These are phyloP conservation scores for Atlantisia rogersi DNA, from an alignment of 2,113 vertebrate genomes.

Conservation along the genomic window DNA sequence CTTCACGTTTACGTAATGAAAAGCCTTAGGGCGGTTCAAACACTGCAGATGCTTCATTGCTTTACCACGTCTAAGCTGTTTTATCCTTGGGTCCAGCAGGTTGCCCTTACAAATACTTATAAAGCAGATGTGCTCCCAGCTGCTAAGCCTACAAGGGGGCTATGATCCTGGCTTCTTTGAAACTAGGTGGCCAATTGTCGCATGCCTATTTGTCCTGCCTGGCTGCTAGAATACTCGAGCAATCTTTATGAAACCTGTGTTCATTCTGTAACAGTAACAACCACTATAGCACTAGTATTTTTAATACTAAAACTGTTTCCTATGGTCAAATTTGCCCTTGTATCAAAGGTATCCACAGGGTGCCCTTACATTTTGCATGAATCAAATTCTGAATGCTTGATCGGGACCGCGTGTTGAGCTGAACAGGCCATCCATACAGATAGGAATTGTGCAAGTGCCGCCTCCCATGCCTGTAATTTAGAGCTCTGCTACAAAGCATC, in stretches of 20 bases:
- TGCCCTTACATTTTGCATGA: not conserved
- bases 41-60: not conserved
- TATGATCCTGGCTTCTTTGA: not conserved
- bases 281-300: not conserved
- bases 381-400: not conserved
- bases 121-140: conserved; percentile 2
- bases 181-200: not conserved
- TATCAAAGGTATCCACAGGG: not conserved
- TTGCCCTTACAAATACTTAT: not conserved
- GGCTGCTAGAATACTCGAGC: not conserved
- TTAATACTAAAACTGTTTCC: not conserved
- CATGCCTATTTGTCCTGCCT: not conserved
- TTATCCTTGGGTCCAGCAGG: not conserved
- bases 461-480: not conserved
- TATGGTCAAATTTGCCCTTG: not conserved
- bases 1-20: not conserved
- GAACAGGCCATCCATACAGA: not conserved
- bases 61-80: not conserved
- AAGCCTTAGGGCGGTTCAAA: not conserved
- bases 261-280: not conserved
- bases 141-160: not conserved
- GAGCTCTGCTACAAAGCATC: conserved; percentile 45
- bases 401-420: not conserved
- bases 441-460: not conserved
- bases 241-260: not conserved